phyloP scores from a whole-genome alignment of 2,797 vertebrate genomes.

The Crax fasciolata region DNA sequence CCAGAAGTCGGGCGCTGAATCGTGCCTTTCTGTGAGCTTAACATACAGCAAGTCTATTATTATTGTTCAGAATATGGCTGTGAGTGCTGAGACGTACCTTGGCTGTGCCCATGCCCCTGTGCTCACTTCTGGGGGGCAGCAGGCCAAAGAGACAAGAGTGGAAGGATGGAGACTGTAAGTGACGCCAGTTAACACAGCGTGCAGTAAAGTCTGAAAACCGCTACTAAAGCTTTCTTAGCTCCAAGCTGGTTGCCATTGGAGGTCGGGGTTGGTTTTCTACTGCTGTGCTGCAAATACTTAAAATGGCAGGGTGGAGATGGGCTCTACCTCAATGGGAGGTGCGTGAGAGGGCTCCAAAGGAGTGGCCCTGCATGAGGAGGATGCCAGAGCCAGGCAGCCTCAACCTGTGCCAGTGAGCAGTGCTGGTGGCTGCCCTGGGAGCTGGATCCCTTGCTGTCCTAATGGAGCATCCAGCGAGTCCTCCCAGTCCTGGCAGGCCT shows the following conservation, averaged over 20 bases:
- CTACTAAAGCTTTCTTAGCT: neutral
- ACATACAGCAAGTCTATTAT: neutral
- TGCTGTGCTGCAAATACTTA: neutral
- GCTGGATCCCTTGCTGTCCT: neutral
- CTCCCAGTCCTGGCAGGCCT: neutral
- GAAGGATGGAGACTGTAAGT: neutral
- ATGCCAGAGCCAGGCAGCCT: neutral
- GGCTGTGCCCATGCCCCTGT: neutral
- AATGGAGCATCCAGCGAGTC: neutral
- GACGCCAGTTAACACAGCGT: neutral
- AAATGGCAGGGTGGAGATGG: neutral
- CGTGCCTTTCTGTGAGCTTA: neutral
- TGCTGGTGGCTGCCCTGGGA: neutral
- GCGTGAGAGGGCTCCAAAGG: neutral
- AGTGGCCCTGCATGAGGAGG: rapidly evolving
- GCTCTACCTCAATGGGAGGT: neutral
- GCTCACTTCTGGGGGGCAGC: neutral
- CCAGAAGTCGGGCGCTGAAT: neutral
- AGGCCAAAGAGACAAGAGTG: neutral
- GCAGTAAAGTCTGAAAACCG: neutral
- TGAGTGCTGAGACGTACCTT: neutral
- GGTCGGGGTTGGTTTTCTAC: neutral
- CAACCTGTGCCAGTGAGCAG: neutral
- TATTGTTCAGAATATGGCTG: neutral
- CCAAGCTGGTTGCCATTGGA: neutral